Base-by-base conservation (phyloP, 35 echinoderm and acorn worm species). In the Heliocidaris tuberculata region DNA sequence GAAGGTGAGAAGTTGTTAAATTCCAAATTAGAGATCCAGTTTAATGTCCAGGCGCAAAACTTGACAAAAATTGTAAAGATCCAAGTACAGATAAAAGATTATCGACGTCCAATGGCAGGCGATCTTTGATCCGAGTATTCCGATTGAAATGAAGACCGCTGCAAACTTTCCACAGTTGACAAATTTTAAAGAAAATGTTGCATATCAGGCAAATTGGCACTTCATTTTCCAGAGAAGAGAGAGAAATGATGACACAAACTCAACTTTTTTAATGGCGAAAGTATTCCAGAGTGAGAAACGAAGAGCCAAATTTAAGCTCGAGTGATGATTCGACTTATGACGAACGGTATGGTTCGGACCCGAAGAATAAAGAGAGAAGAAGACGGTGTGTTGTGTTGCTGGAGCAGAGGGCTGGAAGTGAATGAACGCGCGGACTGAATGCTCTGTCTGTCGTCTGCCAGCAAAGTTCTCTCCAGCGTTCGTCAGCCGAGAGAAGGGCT, bases 11-110 rank as follows among this genome's bases (percentile, higher is more conserved):
- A 7, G 65, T 78, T 70, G 87, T 89, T 89, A 89, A 89, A 89
- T 89, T 89, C 87, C 87, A 89, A 89, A n/a, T 89, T 47, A 89
- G 5, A 3, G 31, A 89, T 89, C 87, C 87, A 89, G 27, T 78
- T 78, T 78, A 78, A 78, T n/a, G 65, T 24, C 87, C 31, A 24
- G 15, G 31, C 31, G 87, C 31, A 89, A 89, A 10, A n/a, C 87
- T 16, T 13, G 19, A 89, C 31, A 89, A 89, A 35, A 13, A 48
- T 48, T 12, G 21, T 17, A 13, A 89, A 6, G 19, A 47, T 42
- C 47, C 87, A 48, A 42, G 12, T 48, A 5, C 29, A 42, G 87
- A 89, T 42, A 1, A 42, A 42, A 48, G 10, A 42, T 42, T 17
- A 17, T 42, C 29, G 31, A 48, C 31, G 87, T 17, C 47, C 31